These are phyloP conservation scores for Monoplex corrugatus DNA, from an alignment of 2,888 invertebrate genomes.

Conservation along the genomic window DNA sequence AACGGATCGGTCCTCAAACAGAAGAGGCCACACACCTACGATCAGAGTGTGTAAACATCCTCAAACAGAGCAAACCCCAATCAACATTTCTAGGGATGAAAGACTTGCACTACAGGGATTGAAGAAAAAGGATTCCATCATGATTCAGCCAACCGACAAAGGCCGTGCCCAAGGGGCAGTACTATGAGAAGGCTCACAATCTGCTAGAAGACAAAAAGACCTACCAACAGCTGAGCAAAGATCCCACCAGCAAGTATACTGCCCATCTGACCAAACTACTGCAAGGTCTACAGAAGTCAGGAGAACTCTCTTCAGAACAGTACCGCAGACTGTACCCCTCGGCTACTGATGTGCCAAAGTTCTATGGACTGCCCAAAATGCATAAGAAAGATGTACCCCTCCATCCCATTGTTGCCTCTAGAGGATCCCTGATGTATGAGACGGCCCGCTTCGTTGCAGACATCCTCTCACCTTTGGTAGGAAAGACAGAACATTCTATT, in stretches of 20 bases:
- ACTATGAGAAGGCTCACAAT: not conserved
- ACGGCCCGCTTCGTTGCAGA: too few relatives aligned
- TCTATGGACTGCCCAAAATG: not conserved
- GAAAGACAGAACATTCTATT: too few relatives aligned
- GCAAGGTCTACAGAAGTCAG: not conserved
- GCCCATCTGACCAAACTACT: not conserved
- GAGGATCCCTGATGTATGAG: too few relatives aligned
- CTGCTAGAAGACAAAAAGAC: not conserved
- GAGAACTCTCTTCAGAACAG: not conserved
- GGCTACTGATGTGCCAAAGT: not conserved
- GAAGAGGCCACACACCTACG: not conserved
- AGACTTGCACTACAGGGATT: not conserved
- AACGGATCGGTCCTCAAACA: not conserved
- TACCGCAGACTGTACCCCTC: not conserved
- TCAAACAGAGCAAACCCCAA: conserved; percentile 4
- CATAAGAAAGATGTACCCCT: too few relatives aligned
- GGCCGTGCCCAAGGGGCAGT: not conserved
- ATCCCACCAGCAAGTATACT: not conserved
- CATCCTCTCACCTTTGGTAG: too few relatives aligned
- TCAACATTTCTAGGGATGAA: not conserved
- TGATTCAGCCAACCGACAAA: conserved; percentile 3
- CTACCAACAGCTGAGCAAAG: conserved; percentile 5
- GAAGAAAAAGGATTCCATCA: not conserved
- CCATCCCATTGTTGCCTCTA: too few relatives aligned
- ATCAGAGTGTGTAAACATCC: conserved; percentile 2